A percentile compares a stretch with the other conserved stretches of the same genome.
These are phyloP conservation scores for Myanophis thanlyinensis DNA, from an alignment of 2,113 vertebrate genomes.

Conservation along the genomic window DNA sequence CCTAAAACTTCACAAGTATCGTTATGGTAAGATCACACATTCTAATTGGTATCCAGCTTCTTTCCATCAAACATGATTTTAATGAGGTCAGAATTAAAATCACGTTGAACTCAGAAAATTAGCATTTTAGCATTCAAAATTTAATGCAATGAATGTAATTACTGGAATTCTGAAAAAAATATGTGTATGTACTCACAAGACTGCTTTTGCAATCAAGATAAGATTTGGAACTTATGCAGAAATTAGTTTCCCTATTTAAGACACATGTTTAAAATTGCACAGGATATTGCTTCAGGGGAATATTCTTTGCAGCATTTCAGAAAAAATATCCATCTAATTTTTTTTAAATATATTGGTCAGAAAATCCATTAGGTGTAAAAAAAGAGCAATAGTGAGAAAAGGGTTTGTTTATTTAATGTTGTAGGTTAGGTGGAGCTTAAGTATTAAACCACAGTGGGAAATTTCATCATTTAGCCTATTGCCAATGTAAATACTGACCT, in stretches of 20 bases:
- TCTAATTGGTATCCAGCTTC: background rate
- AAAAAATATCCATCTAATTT: background rate
- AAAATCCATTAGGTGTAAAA: background rate
- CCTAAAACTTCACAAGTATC: background rate
- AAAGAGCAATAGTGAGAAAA: background rate
- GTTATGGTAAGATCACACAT: background rate
- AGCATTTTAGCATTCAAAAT: background rate
- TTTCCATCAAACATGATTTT: background rate
- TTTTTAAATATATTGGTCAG: background rate
- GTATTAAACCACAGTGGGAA: background rate
- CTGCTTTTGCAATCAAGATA: background rate
- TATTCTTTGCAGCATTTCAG: background rate
- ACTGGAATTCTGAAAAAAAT: background rate
- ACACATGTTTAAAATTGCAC: background rate
- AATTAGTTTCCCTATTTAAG: background rate
- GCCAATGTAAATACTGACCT: background rate
- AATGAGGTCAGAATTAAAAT: background rate
- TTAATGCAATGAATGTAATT: background rate
- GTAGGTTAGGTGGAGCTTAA: background rate
- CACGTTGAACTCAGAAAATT: background rate
- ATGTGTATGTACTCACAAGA: background rate
- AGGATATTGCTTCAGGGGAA: background rate
- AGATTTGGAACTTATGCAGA: background rate
- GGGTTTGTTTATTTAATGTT: background rate
- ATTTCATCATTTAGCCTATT: conserved; percentile 23